Evolutionary conservation across 1,140 invertebrate species (phyloP).

Genomic region (Drosophila parvula): DNA sequence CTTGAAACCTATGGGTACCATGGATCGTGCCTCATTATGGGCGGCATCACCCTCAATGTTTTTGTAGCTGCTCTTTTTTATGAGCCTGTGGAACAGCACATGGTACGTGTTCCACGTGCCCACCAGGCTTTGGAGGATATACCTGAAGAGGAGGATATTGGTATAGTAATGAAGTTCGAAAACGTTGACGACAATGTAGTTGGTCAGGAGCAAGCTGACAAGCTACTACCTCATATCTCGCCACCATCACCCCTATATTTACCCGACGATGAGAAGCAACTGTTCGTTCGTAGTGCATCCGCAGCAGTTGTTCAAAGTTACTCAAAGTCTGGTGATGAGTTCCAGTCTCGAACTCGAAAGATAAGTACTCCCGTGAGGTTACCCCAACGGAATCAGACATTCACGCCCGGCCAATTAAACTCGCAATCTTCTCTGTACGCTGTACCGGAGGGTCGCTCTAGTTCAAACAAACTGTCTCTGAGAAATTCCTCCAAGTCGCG

Average conservation of each 20-base stretch:
- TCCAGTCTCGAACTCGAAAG: slow-evolving; percentile 84
- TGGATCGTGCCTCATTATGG: slow-evolving; percentile 92
- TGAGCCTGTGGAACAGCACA: slow-evolving; percentile 92
- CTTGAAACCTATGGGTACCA: slow-evolving; percentile 90
- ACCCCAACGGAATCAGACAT: slow-evolving; percentile 83
- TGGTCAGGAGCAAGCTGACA: slow-evolving; percentile 42
- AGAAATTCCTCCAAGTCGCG: slow-evolving; percentile 75
- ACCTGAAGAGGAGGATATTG: slow-evolving; percentile 81
- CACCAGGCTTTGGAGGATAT: slow-evolving; percentile 74
- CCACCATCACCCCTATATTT: slow-evolving; percentile 70
- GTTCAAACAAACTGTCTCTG: slow-evolving; percentile 62
- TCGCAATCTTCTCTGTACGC: slow-evolving; percentile 86
- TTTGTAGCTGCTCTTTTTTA: slow-evolving; percentile 93
- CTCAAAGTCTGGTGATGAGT: slow-evolving; percentile 72
- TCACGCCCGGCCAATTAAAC: slow-evolving; percentile 85
- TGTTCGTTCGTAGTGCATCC: slow-evolving; percentile 85
- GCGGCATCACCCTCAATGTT: slow-evolving; percentile 92
- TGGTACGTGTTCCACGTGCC: slow-evolving; percentile 87
- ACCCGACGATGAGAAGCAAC: slow-evolving; percentile 73
- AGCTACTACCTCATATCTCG: slow-evolving; percentile 66
- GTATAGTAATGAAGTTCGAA: slow-evolving; percentile 83
- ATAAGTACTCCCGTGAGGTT: slow-evolving; percentile 85
- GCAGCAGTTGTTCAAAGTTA: slow-evolving; percentile 84
- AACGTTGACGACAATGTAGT: slow-evolving; percentile 81
- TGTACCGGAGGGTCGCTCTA: slow-evolving; percentile 85